Percentiles rank a stretch among this genome's conserved stretches.
These are phyloP conservation scores for Streblospio benedicti DNA, from an alignment of 1,140 invertebrate species.

Conservation along the genomic window DNA sequence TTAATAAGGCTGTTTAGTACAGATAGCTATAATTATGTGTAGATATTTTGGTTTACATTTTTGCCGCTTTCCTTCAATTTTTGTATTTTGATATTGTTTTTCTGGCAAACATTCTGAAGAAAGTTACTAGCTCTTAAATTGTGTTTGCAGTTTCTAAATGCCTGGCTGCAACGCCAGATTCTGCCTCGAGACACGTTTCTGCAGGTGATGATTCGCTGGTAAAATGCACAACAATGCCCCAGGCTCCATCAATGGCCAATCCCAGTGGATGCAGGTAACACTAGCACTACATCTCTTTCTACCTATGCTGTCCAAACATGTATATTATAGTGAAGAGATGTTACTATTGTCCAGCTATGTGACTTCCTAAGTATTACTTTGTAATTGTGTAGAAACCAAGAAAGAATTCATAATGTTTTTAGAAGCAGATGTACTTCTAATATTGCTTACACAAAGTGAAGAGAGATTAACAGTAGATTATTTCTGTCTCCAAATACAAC, in stretches of 20 bases:
- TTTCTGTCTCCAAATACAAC: conserved; percentile 65
- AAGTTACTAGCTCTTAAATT: not conserved
- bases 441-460: no score
- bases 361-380: no score
- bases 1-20: not conserved
- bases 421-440: no score
- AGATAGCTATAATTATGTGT: not conserved
- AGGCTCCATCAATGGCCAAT: conserved; percentile 65
- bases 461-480: no score
- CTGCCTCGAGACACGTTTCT: conserved; percentile 66
- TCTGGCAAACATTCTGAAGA: no score
- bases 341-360: no score
- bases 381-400: no score
- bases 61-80: not conserved
- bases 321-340: no score
- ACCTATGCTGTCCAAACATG: no score
- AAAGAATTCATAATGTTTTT: no score
- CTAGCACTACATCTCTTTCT: no score
- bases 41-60: not conserved
- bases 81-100: conserved; percentile 1
- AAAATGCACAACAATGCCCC: conserved; percentile 74
- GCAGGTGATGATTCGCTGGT: conserved; percentile 75
- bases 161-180: conserved; percentile 59
- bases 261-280: conserved; percentile 84
- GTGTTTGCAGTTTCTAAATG: conserved; percentile 48